Percentiles rank a stretch among this genome's conserved stretches.
phyloP scores from a whole-genome alignment of 2,113 vertebrate genomes.

The Rhea americana region DNA sequence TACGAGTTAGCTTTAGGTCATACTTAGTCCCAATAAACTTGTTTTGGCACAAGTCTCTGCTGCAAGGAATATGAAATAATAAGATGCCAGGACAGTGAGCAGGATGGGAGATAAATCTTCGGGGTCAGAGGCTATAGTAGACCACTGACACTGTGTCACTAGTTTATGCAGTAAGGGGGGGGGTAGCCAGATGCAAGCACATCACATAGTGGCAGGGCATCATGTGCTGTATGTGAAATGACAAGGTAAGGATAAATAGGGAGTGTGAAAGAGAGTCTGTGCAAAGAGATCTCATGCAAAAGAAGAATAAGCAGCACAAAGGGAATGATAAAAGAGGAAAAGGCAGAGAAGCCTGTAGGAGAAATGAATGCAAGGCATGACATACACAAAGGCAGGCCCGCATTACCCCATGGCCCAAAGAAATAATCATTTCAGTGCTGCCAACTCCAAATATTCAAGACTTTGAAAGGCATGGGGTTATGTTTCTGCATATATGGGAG shows the following conservation, averaged over 20 bases:
- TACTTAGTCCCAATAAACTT: neutral
- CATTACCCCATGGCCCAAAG: neutral
- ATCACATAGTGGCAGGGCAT: neutral
- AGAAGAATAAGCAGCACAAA: neutral
- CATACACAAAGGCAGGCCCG: neutral
- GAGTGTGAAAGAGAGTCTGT: neutral
- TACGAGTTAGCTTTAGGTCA: constrained; percentile 15
- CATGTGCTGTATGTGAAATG: fast-evolving
- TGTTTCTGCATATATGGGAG: fast-evolving
- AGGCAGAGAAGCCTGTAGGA: neutral
- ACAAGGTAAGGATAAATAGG: neutral
- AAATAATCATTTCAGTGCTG: neutral
- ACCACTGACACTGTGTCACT: neutral
- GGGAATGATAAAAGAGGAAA: neutral
- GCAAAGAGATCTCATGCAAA: neutral
- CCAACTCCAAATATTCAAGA: neutral
- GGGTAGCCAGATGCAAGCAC: neutral
- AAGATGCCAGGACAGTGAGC: neutral
- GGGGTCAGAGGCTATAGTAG: neutral
- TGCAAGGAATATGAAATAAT: neutral
- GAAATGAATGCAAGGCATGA: neutral
- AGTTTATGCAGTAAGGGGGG: neutral
- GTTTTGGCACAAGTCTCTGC: neutral
- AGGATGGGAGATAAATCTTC: neutral
- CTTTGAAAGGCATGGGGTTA: neutral